Evolutionary conservation across 2,797 vertebrate species (phyloP), one percentile per base, ranked within the genome.

Genomic region (Molossus molossus): DNA sequence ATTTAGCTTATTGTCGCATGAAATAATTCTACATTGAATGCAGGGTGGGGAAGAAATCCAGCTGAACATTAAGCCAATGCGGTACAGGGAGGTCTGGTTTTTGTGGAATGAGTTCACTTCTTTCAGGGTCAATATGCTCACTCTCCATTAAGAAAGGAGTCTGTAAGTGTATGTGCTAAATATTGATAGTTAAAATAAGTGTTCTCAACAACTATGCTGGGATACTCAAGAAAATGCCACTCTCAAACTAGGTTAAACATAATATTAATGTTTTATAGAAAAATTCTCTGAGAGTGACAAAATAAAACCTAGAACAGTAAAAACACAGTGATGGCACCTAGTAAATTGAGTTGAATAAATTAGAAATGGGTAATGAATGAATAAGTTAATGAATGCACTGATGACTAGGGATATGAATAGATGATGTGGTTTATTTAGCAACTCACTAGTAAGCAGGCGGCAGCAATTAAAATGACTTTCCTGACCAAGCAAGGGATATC

Each of bases 21-120:
- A 97, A 98, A 96, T 70, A 6, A 77, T 13, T 27, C 21, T 60
- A 20, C 23, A 88, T 45, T 88, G 69, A 94, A 87, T 40, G 0
- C 65, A 33, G 11, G 80, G 3, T 65, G 12, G 50, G 21, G 23
- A 45, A 55, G 3, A 87, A 87, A 72, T 81, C 14, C 58, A 75
- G 33, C 60, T 89, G n/a, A 45, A 50, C 1, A 50, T 23, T 82
- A 86, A 83, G 8, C 5, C 48, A 72, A 27, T n/a, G 1, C 7
- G 0, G 76, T 60, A 80, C 3, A 53, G 17, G 53, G 11, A 83
- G 6, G 0, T 9, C 1, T 5, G 29, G 0, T 37, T 8, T 7
- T 94, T 12, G 87, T 1, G 0, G 0, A 94, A 86, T 15, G 11
- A 10, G 3, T 64, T 93, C 5, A 48, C 92, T 75, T 90, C 25